Conservation (phyloP, 2,113 vertebrate species). For the Eonycteris spelaea region DNA sequence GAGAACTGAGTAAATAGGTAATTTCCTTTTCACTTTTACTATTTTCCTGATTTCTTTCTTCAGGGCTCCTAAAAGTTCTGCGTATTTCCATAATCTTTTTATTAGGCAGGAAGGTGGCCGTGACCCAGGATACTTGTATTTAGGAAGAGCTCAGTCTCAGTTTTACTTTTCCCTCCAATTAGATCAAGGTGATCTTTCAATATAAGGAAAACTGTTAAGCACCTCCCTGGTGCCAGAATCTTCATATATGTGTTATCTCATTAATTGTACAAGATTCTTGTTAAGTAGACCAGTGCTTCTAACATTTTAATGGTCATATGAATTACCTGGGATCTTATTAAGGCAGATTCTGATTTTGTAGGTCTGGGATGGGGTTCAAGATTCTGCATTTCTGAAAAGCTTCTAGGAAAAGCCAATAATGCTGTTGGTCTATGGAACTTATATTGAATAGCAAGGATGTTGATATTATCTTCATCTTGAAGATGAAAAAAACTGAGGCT, state of each 20-base stretch:
- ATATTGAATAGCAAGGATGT: not conserved
- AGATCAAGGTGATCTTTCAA: not conserved
- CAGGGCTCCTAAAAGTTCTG: not conserved
- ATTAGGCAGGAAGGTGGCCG: not conserved
- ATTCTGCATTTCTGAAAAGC: not conserved
- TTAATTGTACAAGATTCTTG: not conserved
- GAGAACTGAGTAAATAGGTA: not conserved
- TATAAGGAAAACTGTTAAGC: not conserved
- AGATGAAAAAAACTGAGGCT: not conserved
- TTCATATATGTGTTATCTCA: not conserved
- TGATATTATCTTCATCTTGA: not conserved
- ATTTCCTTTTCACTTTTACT: not conserved
- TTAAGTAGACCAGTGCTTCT: not conserved
- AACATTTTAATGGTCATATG: not conserved
- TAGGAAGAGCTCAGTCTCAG: not conserved
- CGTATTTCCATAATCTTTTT: conserved; percentile 8
- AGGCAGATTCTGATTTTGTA: not conserved
- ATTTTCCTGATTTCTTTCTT: not conserved
- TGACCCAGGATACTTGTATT: conserved; percentile 32
- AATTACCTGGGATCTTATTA: not conserved
- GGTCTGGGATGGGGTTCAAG: not conserved
- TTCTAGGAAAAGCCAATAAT: not conserved
- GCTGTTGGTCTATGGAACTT: not conserved
- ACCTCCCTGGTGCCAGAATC: not conserved
- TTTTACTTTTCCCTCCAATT: not conserved